These are phyloP conservation scores for Helogale parvula DNA, from an alignment of 2,113 vertebrate species.

Conservation along the genomic window DNA sequence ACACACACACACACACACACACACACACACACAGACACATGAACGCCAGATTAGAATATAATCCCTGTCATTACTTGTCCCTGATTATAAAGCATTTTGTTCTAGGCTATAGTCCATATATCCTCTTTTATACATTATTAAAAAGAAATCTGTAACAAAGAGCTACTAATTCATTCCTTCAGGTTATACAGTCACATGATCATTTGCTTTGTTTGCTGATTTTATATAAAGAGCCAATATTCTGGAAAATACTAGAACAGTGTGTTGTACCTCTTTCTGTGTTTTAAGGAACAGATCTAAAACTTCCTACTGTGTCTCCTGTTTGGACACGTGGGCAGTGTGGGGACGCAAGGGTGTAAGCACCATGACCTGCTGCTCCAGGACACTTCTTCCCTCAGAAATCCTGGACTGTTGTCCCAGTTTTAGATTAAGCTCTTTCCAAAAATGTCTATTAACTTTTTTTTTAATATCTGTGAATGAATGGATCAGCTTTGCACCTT, in stretches of 20 bases:
- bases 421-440: not conserved
- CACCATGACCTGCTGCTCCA: rapidly evolving
- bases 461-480: not conserved
- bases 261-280: not conserved
- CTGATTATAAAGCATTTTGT: not conserved
- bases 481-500: not conserved
- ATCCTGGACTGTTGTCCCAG: not conserved
- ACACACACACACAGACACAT: too few species aligned
- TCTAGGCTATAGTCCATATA: not conserved
- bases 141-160: not conserved
- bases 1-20: not conserved
- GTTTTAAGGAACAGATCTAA: not conserved
- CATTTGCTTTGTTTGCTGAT: not conserved
- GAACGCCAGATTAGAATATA: not conserved
- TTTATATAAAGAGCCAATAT: not conserved
- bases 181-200: not conserved
- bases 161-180: not conserved
- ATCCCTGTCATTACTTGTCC: not conserved
- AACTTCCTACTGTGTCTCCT: not conserved
- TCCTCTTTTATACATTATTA: not conserved
- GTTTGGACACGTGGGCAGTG: not conserved
- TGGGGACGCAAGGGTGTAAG: not conserved
- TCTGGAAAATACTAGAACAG: not conserved
- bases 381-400: not conserved
- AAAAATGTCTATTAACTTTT: not conserved